Conservation (phyloP, 2,113 vertebrate species). For the Telmatochromis brichardi region DNA sequence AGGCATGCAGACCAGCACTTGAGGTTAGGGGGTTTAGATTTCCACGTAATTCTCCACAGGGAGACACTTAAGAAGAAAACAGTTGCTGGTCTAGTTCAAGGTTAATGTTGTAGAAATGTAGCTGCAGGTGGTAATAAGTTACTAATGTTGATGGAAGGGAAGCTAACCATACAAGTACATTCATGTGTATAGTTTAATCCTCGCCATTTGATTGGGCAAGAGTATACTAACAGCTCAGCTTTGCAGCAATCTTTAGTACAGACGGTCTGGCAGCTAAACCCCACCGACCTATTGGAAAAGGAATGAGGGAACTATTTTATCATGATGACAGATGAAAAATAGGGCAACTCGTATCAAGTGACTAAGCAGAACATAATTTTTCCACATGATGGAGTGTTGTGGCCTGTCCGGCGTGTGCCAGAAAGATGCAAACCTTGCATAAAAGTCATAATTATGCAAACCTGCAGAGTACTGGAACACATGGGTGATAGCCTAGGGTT, state of each 20-base stretch:
- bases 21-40: conserved; percentile 49
- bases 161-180: background rate
- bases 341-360: conserved; percentile 24
- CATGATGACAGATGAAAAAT: conserved; percentile 3
- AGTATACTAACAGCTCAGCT: background rate
- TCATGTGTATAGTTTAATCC: background rate
- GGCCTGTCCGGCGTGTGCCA: background rate
- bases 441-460: conserved; percentile 3
- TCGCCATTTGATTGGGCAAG: background rate
- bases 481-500: background rate
- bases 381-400: background rate
- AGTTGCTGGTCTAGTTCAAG: conserved; percentile 10
- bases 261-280: background rate
- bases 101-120: background rate
- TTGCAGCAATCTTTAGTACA: background rate
- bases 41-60: conserved; percentile 40
- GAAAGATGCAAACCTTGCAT: conserved; percentile 1
- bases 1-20: conserved; percentile 26
- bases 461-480: background rate
- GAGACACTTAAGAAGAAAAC: conserved; percentile 25
- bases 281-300: background rate
- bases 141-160: background rate
- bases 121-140: background rate
- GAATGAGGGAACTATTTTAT: background rate
- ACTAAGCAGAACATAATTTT: conserved; percentile 16